Evolutionary conservation across 2,888 invertebrate genomes (phyloP).

Genomic region (Eupelmus urozonus): DNA sequence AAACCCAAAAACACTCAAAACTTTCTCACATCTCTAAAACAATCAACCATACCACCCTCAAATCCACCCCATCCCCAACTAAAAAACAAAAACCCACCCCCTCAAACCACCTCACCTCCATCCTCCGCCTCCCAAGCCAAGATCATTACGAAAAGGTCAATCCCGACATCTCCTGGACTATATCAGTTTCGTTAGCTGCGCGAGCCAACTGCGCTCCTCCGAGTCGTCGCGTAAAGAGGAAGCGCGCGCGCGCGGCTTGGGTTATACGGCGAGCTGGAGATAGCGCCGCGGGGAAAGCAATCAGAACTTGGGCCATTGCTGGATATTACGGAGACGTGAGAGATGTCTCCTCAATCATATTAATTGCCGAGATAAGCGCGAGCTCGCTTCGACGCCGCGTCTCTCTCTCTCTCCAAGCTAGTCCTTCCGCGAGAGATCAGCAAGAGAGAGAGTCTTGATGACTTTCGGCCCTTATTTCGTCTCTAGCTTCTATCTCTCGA

Average conservation of each 20-base stretch:
- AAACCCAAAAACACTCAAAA: no score
- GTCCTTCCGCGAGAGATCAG: constrained; percentile 11
- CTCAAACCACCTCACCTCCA: no score
- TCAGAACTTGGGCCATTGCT: constrained; percentile 78
- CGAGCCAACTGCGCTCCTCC: constrained; percentile 1
- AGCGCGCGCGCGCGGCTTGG: constrained; percentile 42
- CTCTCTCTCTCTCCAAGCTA: not conserved
- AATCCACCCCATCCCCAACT: no score
- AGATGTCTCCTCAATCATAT: constrained; percentile 78
- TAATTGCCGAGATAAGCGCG: constrained; percentile 76
- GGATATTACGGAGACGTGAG: constrained; percentile 77
- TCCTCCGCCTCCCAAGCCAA: not conserved
- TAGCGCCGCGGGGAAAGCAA: constrained; percentile 71
- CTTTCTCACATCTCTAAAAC: no score
- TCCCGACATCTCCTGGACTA: constrained; percentile 10
- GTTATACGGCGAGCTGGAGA: constrained; percentile 55
- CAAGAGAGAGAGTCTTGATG: constrained; percentile 26
- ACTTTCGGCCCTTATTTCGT: constrained; percentile 34
- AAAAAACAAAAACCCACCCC: no score
- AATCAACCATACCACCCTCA: no score
- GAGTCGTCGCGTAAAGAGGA: constrained; percentile 12
- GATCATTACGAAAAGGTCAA: constrained; percentile 24
- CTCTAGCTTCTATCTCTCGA: not conserved
- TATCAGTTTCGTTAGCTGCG: constrained; percentile 12
- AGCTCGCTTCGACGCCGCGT: constrained; percentile 33